Conservation (phyloP, 2,888 invertebrate species). For the Tortrix viridana region DNA sequence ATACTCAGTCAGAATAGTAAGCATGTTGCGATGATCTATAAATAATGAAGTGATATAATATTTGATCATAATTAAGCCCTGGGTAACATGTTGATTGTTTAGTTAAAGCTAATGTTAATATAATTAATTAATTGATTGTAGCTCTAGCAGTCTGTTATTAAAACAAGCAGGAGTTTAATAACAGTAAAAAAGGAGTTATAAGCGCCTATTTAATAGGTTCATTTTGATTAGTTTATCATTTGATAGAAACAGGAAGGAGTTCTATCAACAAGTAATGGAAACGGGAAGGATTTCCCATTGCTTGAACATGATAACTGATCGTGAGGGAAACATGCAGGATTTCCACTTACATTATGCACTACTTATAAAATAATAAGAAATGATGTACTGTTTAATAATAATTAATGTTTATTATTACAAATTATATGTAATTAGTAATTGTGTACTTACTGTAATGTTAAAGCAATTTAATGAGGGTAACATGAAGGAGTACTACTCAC, state of each 20-base stretch:
- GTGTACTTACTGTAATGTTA: background rate
- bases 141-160: background rate
- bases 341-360: background rate
- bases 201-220: background rate
- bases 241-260: background rate
- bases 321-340: background rate
- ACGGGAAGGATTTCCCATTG: background rate
- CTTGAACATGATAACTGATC: background rate
- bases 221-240: background rate
- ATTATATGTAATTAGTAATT: no score
- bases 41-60: background rate
- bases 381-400: background rate
- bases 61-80: background rate
- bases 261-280: background rate
- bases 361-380: background rate
- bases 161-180: background rate
- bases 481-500: background rate
- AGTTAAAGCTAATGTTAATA: background rate
- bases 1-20: background rate
- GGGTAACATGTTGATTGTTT: no score
- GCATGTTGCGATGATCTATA: background rate
- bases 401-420: no score
- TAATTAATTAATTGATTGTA: background rate
- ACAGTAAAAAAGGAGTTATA: background rate
- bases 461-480: background rate